Percentiles rank a stretch among this genome's conserved stretches.
Evolutionary conservation across 2,797 vertebrate species (phyloP).

Genomic region (Sphaeramia orbicularis): DNA sequence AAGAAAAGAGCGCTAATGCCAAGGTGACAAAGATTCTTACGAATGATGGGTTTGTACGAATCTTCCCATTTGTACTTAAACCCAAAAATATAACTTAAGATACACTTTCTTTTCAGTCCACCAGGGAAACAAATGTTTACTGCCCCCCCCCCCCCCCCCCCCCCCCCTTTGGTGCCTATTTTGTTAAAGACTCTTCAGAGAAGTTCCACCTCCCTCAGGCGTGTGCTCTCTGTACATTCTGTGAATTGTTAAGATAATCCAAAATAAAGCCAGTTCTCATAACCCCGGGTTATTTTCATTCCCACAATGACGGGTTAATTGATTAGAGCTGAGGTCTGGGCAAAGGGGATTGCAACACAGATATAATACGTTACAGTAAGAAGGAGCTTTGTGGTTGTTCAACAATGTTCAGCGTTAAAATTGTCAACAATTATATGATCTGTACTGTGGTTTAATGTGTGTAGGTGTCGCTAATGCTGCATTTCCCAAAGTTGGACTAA

Average conservation of each 20-base stretch:
- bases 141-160: no score
- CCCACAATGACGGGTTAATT: slow-evolving; percentile 67
- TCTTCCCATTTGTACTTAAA: no score
- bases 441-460: slow-evolving; percentile 1
- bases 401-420: slow-evolving; percentile 35
- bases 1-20: no score
- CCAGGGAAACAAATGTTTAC: not conserved
- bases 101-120: slow-evolving; percentile 57
- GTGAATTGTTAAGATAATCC: slow-evolving; percentile 60
- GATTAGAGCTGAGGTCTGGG: slow-evolving; percentile 65
- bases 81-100: slow-evolving; percentile 16
- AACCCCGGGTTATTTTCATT: slow-evolving; percentile 70
- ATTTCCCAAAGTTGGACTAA: no score
- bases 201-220: slow-evolving; percentile 48
- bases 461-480: not conserved
- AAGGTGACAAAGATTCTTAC: no score
- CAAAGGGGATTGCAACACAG: slow-evolving; percentile 59
- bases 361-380: slow-evolving; percentile 29
- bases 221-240: slow-evolving; percentile 57
- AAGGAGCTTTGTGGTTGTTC: slow-evolving; percentile 41
- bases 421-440: slow-evolving; percentile 7
- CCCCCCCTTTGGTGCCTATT: slow-evolving; percentile 49
- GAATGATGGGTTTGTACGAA: no score
- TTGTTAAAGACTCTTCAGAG: slow-evolving; percentile 48
- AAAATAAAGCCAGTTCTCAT: slow-evolving; percentile 71